A percentile compares a stretch with the other conserved stretches of the same genome.
Evolutionary conservation across 2,797 vertebrate genomes (phyloP).

Genomic region (Sylvia borin): DNA sequence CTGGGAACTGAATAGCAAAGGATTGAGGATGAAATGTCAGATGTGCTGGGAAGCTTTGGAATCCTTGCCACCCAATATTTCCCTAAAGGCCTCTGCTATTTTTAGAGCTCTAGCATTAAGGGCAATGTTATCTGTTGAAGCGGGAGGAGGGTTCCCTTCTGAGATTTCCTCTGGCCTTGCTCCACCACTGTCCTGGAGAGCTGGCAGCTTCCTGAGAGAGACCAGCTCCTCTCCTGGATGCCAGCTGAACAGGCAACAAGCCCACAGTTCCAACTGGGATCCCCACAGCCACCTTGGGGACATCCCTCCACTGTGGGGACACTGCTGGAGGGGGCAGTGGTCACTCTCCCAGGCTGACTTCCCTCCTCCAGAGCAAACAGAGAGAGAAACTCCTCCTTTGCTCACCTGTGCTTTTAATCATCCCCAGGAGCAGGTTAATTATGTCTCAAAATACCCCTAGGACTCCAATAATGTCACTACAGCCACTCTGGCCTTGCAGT

Average conservation of each 20-base stretch:
- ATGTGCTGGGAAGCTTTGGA: not conserved
- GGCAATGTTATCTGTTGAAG: not conserved
- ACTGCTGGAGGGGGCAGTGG: not conserved
- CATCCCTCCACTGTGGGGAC: fast-evolving
- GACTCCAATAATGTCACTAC: not conserved
- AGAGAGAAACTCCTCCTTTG: not conserved
- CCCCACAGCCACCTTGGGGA: not conserved
- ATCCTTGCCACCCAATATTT: not conserved
- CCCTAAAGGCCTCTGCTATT: not conserved
- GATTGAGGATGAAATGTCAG: not conserved
- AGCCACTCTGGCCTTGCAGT: not conserved
- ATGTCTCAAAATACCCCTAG: not conserved
- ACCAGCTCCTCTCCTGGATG: not conserved
- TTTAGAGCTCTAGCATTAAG: not conserved
- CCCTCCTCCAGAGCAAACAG: not conserved
- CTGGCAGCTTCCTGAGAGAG: not conserved
- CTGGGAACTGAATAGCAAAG: not conserved
- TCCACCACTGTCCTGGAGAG: not conserved
- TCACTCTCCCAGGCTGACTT: not conserved
- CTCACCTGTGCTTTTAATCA: not conserved
- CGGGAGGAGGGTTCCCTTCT: not conserved
- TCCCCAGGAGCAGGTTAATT: not conserved
- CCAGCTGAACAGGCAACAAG: not conserved
- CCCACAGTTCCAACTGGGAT: not conserved
- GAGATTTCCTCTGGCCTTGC: not conserved